phyloP scores from a whole-genome alignment of 2,888 invertebrate genomes.

The Dynastes hyllus region DNA sequence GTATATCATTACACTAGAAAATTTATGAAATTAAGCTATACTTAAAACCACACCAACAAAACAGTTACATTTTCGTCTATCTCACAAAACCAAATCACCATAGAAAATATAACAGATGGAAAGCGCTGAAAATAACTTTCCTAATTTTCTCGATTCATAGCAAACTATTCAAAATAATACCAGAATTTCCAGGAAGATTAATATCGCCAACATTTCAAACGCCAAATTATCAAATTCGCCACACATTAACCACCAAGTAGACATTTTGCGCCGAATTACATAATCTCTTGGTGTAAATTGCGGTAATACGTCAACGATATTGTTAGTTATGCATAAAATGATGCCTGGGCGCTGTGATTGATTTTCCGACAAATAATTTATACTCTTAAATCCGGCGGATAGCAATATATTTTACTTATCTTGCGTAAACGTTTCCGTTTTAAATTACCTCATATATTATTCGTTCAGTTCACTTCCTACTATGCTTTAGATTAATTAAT shows the following conservation, averaged over 20 bases:
- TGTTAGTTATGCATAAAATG: slow-evolving; percentile 22
- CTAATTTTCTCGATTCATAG: no score
- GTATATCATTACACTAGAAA: no score
- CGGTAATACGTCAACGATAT: slow-evolving; percentile 22
- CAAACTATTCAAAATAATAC: no score
- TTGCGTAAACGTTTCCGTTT: slow-evolving; percentile 18
- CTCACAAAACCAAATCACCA: no score
- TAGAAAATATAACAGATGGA: no score
- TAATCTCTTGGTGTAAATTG: slow-evolving; percentile 21
- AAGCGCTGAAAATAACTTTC: no score
- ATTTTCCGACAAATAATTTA: slow-evolving; percentile 23
- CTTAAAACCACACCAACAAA: no score
- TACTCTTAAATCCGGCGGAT: slow-evolving; percentile 22
- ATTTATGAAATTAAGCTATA: no score
- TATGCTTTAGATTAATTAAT: slow-evolving; percentile 5
- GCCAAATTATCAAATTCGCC: slow-evolving; percentile 6
- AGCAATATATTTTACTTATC: slow-evolving; percentile 30
- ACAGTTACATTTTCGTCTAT: no score
- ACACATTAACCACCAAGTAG: neutral
- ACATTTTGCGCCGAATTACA: slow-evolving; percentile 24
- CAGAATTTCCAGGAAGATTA: neutral
- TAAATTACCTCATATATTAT: slow-evolving; percentile 30
- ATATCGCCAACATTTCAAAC: slow-evolving; percentile 2
- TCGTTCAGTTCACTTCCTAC: neutral
- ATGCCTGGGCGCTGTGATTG: slow-evolving; percentile 12